These are phyloP conservation scores for Corythornis cristatus DNA, from an alignment of 2,113 vertebrate species.

Conservation along the genomic window DNA sequence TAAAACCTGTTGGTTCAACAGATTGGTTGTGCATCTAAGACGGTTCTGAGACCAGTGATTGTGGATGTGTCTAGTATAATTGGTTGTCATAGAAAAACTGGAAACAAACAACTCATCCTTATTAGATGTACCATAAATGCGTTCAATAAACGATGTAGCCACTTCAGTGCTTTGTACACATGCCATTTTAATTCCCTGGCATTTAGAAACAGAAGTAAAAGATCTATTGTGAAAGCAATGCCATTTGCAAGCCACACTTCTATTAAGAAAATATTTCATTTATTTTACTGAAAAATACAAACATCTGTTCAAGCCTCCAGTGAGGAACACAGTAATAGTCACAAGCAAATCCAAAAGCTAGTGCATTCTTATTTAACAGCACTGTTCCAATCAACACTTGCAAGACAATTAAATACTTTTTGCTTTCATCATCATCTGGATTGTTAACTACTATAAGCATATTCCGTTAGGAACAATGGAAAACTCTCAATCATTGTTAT, in stretches of 20 bases:
- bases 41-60: background rate
- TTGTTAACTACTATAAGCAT: background rate
- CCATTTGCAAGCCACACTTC: background rate
- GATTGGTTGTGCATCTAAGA: background rate
- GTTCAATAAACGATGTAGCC: background rate
- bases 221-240: background rate
- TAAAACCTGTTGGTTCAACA: background rate
- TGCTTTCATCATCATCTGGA: background rate
- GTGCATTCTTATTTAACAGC: background rate
- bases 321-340: background rate
- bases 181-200: background rate
- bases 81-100: background rate
- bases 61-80: background rate
- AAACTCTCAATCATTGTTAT: background rate
- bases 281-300: background rate
- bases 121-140: rapidly evolving
- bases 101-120: background rate
- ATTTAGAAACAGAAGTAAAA: background rate
- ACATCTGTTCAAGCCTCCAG: rapidly evolving
- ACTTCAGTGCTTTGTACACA: background rate
- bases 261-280: background rate
- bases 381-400: background rate
- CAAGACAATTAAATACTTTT: background rate
- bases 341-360: background rate
- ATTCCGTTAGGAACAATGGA: background rate